Percentiles rank a stretch among this genome's conserved stretches.
These are phyloP conservation scores for Abscondita cerata DNA, from an alignment of 2,888 invertebrate species.

Conservation along the genomic window DNA sequence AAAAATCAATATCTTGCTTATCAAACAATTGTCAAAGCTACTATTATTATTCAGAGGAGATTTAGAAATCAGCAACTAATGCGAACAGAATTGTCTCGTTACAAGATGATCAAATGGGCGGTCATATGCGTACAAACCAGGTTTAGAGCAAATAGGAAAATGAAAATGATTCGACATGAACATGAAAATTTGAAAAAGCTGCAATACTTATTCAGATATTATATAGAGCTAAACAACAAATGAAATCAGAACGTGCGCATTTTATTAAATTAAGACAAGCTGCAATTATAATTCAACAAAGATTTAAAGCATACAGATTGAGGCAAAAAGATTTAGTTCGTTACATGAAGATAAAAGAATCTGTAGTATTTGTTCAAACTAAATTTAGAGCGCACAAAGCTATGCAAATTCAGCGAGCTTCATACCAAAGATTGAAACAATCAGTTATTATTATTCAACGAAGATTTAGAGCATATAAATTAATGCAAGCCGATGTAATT, in stretches of 20 bases:
- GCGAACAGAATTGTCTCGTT: neutral
- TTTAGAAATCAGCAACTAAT: neutral
- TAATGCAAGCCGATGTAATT: conserved; percentile 38
- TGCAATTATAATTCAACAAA: conserved; percentile 54
- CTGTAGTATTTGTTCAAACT: conserved; percentile 59
- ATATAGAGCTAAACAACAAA: conserved; percentile 48
- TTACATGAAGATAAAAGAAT: conserved; percentile 54
- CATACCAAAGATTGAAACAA: conserved; percentile 28
- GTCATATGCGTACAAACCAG: conserved; percentile 12
- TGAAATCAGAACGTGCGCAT: conserved; percentile 34
- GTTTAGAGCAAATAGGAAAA: conserved; percentile 36
- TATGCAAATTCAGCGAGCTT: conserved; percentile 31
- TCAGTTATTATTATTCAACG: conserved; percentile 42
- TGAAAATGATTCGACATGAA: conserved; percentile 43
- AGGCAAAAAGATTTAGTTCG: conserved; percentile 54
- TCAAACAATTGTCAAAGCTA: conserved; percentile 44
- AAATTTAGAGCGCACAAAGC: conserved; percentile 29
- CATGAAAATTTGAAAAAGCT: conserved; percentile 40
- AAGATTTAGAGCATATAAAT: conserved; percentile 54
- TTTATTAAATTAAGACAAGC: conserved; percentile 39
- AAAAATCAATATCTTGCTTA: conserved; percentile 13
- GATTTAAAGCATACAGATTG: conserved; percentile 57
- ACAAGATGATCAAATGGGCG: neutral
- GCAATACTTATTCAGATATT: conserved; percentile 37
- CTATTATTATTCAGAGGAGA: conserved; percentile 39